Percentiles rank a stretch among this genome's conserved stretches.
Conservation (phyloP, 2,888 invertebrate genomes). For the Dioctria rufipes region DNA sequence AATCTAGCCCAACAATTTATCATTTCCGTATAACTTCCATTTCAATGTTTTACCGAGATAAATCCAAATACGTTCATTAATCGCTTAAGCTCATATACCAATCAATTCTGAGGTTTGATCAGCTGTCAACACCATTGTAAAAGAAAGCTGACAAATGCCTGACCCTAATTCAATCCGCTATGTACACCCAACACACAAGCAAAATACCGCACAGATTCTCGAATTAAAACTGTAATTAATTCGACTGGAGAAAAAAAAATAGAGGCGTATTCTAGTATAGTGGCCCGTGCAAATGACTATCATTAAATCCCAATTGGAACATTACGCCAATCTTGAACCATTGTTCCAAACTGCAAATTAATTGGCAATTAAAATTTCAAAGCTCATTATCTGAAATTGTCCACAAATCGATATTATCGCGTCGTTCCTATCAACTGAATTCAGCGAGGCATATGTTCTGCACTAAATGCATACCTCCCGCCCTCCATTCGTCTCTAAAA, state of each 20-base stretch:
- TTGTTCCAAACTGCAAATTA: conserved; percentile 30
- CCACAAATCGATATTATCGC: conserved; percentile 17
- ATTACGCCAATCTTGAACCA: not conserved
- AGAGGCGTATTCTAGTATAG: not conserved
- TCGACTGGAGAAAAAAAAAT: not conserved
- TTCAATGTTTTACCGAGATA: no score
- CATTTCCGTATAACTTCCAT: no score
- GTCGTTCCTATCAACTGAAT: not conserved
- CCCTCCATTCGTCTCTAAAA: not conserved
- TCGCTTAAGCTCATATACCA: no score
- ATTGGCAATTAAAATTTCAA: conserved; percentile 47
- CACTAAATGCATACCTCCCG: not conserved
- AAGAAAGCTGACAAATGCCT: not conserved
- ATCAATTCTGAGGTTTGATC: no score
- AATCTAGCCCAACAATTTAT: no score
- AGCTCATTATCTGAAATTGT: conserved; percentile 33
- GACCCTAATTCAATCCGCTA: not conserved
- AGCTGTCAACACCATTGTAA: no score
- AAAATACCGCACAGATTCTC: not conserved
- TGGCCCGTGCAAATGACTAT: not conserved
- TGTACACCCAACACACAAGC: not conserved
- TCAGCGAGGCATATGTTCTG: not conserved
- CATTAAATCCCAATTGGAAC: not conserved
- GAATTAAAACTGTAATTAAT: not conserved
- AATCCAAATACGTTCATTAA: no score